Percentiles rank a stretch among this genome's conserved stretches.
Evolutionary conservation across 2,797 vertebrate species (phyloP).

Genomic region (Benthosema pterotum): DNA sequence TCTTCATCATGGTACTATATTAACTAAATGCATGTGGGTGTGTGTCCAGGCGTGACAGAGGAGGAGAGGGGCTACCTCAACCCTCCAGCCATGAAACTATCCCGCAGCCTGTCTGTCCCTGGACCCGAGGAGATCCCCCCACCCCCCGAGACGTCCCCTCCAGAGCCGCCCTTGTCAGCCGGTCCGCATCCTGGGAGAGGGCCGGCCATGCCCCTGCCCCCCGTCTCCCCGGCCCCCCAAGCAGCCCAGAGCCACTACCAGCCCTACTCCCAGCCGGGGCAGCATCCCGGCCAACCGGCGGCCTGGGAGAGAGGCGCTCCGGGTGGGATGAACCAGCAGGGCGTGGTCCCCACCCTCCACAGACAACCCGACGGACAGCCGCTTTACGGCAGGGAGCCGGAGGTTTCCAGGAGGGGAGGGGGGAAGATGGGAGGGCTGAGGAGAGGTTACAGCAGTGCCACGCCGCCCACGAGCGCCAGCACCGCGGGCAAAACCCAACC

Average conservation of each 20-base stretch:
- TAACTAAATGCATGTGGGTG: slow-evolving; percentile 11
- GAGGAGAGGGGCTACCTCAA: slow-evolving; percentile 90
- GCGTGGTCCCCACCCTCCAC: slow-evolving; percentile 71
- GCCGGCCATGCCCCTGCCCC: slow-evolving; percentile 74
- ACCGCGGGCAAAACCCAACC: slow-evolving; percentile 71
- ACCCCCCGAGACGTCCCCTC: slow-evolving; percentile 90
- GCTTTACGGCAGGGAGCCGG: slow-evolving; percentile 65
- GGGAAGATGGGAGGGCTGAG: slow-evolving; percentile 80
- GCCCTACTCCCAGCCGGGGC: slow-evolving; percentile 66
- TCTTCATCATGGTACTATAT: no score
- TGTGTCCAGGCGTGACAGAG: slow-evolving; percentile 84
- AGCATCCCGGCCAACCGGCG: slow-evolving; percentile 62
- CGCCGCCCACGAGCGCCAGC: slow-evolving; percentile 78
- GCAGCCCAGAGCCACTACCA: slow-evolving; percentile 70
- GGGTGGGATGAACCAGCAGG: slow-evolving; percentile 65
- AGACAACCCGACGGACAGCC: slow-evolving; percentile 67
- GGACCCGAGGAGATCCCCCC: slow-evolving; percentile 93
- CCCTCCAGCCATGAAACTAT: slow-evolving; percentile 89
- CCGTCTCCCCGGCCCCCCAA: slow-evolving; percentile 67
- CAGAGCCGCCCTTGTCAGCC: slow-evolving; percentile 88
- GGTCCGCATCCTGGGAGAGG: slow-evolving; percentile 77
- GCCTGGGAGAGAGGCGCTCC: slow-evolving; percentile 73
- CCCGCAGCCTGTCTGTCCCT: slow-evolving; percentile 91
- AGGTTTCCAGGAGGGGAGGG: slow-evolving; percentile 72
- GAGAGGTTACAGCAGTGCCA: slow-evolving; percentile 83